Evolutionary conservation across 2,797 vertebrate species (phyloP).

Genomic region (Heterohyrax brucei): DNA sequence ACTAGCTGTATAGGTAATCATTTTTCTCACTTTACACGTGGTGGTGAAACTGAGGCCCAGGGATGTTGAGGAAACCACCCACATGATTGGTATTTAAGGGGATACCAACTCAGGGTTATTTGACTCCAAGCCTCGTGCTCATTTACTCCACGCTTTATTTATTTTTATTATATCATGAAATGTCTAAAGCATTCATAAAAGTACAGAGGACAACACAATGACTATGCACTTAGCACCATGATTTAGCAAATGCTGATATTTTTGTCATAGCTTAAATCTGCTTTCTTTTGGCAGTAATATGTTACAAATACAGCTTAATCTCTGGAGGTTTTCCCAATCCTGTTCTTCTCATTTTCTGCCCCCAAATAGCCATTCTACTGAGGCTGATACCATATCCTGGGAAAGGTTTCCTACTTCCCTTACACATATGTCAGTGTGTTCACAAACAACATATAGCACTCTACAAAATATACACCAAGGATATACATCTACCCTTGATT

Average conservation of each 20-base stretch:
- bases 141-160: background rate
- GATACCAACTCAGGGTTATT: background rate
- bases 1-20: background rate
- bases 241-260: background rate
- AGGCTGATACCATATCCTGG: background rate
- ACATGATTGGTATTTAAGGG: background rate
- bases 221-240: background rate
- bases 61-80: background rate
- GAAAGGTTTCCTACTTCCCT: background rate
- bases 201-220: background rate
- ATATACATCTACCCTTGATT: background rate
- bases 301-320: background rate
- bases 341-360: background rate
- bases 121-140: background rate
- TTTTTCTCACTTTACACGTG: background rate
- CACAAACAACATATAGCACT: background rate
- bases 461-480: background rate
- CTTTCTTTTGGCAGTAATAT: slow-evolving; percentile 12
- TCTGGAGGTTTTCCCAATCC: background rate
- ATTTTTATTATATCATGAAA: background rate
- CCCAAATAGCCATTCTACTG: background rate
- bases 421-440: background rate
- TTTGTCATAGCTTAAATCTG: background rate
- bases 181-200: slow-evolving; percentile 27
- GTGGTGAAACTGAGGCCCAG: background rate